These are phyloP conservation scores for Helostoma temminkii DNA, from an alignment of 2,797 vertebrate genomes.

Conservation along the genomic window DNA sequence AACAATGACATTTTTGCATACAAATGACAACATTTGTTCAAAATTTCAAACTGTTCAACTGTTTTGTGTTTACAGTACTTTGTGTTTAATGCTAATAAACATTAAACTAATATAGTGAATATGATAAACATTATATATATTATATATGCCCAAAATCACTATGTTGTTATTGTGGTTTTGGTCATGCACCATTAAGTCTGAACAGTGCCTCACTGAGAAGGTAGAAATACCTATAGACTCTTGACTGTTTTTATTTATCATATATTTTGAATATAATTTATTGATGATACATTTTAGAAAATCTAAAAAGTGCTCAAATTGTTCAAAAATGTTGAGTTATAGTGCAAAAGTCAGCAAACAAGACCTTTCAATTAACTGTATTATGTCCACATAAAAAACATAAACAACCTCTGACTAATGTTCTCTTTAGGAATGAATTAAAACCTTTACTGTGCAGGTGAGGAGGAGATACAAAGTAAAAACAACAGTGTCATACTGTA, in stretches of 20 bases:
- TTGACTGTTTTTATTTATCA: not conserved
- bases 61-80: no score
- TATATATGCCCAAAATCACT: no score
- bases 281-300: not conserved
- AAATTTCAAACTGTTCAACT: no score
- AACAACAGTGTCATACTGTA: not conserved
- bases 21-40: no score
- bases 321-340: no score
- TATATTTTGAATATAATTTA: not conserved
- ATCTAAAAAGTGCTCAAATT: no score
- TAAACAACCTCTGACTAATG: conserved; percentile 35
- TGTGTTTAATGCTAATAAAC: no score
- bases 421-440: conserved; percentile 13
- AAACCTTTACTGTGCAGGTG: conserved; percentile 8
- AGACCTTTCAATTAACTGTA: conserved; percentile 14
- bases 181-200: no score
- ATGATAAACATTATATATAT: no score
- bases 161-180: no score
- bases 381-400: conserved; percentile 28
- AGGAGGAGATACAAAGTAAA: not conserved
- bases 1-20: no score
- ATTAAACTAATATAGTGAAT: no score
- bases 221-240: not conserved
- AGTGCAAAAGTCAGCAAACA: conserved; percentile 14
- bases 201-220: not conserved